Evolutionary conservation across 1,140 invertebrate species (phyloP).

Genomic region (Cyrtorhinus lividipennis): DNA sequence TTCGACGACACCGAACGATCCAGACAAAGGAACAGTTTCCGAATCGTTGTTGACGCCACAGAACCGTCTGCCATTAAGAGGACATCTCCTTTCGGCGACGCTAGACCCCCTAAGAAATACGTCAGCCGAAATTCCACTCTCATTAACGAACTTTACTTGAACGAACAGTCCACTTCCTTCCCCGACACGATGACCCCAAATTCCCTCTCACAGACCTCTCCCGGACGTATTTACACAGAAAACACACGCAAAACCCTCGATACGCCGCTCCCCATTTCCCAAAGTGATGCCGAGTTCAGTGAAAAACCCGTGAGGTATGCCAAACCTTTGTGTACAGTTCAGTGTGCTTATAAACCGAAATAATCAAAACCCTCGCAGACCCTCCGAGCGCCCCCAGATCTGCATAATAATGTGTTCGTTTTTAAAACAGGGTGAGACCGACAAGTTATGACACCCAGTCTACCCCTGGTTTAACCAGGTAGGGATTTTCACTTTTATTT

Average conservation of each 20-base stretch:
- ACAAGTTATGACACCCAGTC: conserved; percentile 25
- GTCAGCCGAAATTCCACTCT: conserved; percentile 10
- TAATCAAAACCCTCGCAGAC: background rate
- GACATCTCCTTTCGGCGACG: background rate
- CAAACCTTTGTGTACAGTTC: conserved; percentile 6
- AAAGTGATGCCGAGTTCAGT: conserved; percentile 4
- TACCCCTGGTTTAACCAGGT: conserved; percentile 27
- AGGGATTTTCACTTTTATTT: conserved; percentile 20
- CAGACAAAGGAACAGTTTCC: background rate
- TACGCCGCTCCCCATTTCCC: conserved; percentile 6
- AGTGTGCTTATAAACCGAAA: background rate
- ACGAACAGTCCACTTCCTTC: conserved; percentile 7
- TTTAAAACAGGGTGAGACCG: conserved; percentile 26
- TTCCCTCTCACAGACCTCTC: background rate
- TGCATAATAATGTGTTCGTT: conserved; percentile 19
- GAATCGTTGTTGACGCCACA: background rate
- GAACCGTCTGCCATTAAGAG: background rate
- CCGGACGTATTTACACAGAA: conserved; percentile 8
- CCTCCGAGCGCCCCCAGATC: background rate
- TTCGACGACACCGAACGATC: background rate
- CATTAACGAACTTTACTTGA: conserved; percentile 13
- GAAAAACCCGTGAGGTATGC: conserved; percentile 11
- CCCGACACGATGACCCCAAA: background rate
- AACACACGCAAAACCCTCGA: conserved; percentile 4
- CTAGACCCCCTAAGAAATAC: conserved; percentile 10